A percentile compares a stretch with the other conserved stretches of the same genome.
phyloP scores from a whole-genome alignment of 2,797 vertebrate genomes.

The Falco biarmicus region DNA sequence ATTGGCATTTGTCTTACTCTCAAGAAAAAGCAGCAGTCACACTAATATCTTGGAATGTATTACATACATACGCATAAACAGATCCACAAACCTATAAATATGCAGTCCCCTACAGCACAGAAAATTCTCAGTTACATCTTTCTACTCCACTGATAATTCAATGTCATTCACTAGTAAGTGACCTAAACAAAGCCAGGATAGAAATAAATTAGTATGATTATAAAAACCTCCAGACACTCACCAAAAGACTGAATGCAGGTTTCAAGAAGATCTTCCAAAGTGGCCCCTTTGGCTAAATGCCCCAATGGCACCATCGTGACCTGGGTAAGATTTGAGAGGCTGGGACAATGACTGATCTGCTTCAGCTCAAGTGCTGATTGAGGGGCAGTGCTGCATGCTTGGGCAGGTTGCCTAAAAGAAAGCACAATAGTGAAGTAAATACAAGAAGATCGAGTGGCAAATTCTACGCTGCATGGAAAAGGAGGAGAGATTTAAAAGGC shows the following conservation, averaged over 20 bases:
- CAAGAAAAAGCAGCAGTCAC: neutral
- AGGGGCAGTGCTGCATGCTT: constrained; percentile 83
- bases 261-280: constrained; percentile 93
- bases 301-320: constrained; percentile 86
- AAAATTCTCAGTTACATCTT: neutral
- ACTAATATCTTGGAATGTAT: neutral
- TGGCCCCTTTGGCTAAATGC: constrained; percentile 89
- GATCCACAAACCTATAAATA: neutral
- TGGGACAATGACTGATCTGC: constrained; percentile 74
- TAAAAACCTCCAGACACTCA: constrained; percentile 77
- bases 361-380: constrained; percentile 84
- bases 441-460: neutral
- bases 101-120: neutral
- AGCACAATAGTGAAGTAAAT: constrained; percentile 50
- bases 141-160: neutral
- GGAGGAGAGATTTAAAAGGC: constrained; percentile 57
- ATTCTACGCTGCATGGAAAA: constrained; percentile 38
- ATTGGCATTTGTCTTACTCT: neutral
- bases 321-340: constrained; percentile 80
- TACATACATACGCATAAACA: neutral
- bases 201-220: neutral
- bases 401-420: constrained; percentile 79
- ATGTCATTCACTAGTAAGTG: neutral
- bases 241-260: constrained; percentile 92
- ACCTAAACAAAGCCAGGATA: neutral